Base-by-base conservation (phyloP, 2,113 vertebrate genomes). In the Syrmaticus mikado region DNA sequence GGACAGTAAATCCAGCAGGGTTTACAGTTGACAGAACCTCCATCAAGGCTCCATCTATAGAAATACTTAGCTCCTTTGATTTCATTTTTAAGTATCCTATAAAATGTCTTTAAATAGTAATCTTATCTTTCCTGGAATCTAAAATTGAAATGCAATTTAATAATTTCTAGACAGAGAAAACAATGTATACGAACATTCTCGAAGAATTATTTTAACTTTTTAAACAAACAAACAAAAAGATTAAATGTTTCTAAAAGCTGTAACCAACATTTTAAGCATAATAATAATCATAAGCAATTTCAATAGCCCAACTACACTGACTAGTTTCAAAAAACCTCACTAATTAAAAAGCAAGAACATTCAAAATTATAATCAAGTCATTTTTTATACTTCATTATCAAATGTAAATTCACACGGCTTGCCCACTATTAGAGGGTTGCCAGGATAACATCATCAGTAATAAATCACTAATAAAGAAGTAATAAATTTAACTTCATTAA, bases 51-150 rank as follows among this genome's bases (percentile, higher is more conserved):
- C 92, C 94, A 96, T 93, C 95, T 95, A 95, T 43, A 95, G 89
- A 96, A 96, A 93, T 92, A 95, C 94, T 96, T 96, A 96, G 94
- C 86, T 94, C 91, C 92, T 93, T 82, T 95, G 94, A 94, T 96
- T 94, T 96, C 95, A 93, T 94, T 96, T 96, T 96, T 92, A 93
- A 96, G 84, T 92, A 96, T 93, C 75, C 81, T 94, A 93, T 82
- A 96, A 96, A 96, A 93, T 93, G 91, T 89, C 92, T 96, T 96
- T 96, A 95, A 95, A 96, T 72, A 93, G 94, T 93, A 94, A 95
- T 93, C 92, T 96, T 96, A 96, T 85, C 87, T 94, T 87, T 96
- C 89, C 92, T 96, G 92, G 91, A 96, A 96, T 94, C 94, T 96
- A 95, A 96, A 96, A 96, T 92, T 92, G 81, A 96, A 96, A 95